Conservation (phyloP, 2,888 invertebrate genomes). For the Merodon equestris region DNA sequence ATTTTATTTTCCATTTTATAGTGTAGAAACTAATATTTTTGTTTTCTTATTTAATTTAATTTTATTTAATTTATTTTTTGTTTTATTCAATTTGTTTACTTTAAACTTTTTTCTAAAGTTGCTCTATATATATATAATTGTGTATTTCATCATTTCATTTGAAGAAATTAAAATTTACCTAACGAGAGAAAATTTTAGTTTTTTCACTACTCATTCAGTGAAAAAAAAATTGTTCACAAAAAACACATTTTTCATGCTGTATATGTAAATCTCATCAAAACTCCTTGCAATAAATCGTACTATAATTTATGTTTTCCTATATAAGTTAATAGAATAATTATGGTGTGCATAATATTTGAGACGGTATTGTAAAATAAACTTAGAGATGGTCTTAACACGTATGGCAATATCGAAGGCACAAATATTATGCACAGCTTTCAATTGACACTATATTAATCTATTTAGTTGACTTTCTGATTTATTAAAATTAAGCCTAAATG, state of each 20-base stretch:
- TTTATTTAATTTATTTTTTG: conserved; percentile 9
- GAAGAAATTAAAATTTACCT: conserved; percentile 32
- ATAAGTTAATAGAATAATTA: too few species aligned
- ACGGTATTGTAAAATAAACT: too few species aligned
- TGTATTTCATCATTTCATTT: conserved; percentile 59
- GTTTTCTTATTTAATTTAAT: neutral
- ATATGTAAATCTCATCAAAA: conserved; percentile 47
- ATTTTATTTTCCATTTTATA: conserved; percentile 3
- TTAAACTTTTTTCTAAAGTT: conserved; percentile 16
- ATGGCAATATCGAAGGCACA: too few species aligned
- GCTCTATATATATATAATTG: conserved; percentile 50
- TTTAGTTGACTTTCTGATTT: too few species aligned
- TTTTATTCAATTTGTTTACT: conserved; percentile 26
- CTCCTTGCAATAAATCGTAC: conserved; percentile 8
- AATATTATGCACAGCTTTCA: too few species aligned
- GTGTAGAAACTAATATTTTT: neutral
- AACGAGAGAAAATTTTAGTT: conserved; percentile 31
- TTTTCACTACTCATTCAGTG: conserved; percentile 14
- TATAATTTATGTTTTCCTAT: too few species aligned
- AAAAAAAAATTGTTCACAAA: too few species aligned
- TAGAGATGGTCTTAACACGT: too few species aligned
- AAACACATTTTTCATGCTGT: neutral
- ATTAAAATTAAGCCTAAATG: too few species aligned
- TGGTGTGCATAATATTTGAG: too few species aligned
- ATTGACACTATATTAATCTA: too few species aligned